phyloP scores from a whole-genome alignment of 1,140 invertebrate genomes.

The Habropoda laboriosa region DNA sequence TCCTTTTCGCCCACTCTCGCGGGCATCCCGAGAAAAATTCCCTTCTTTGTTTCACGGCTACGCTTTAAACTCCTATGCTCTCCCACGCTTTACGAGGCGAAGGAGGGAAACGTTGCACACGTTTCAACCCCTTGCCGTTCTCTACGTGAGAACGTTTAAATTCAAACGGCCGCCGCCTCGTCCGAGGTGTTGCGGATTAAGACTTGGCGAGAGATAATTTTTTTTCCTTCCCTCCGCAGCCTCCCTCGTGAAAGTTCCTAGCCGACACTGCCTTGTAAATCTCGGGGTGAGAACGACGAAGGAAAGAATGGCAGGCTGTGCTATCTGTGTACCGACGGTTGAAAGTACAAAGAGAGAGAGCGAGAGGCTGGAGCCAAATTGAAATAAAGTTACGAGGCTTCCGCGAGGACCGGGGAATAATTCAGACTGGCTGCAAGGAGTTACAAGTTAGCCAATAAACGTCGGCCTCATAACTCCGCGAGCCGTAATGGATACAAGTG shows the following conservation, averaged over 20 bases:
- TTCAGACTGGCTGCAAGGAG: conserved; percentile 66
- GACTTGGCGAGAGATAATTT: conserved; percentile 44
- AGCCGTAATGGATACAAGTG: conserved; percentile 65
- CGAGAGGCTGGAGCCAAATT: conserved; percentile 60
- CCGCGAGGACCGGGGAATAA: conserved; percentile 68
- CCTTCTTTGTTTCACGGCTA: conserved; percentile 47
- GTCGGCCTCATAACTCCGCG: conserved; percentile 70
- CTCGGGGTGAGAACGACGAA: conserved; percentile 32
- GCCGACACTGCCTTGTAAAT: conserved; percentile 50
- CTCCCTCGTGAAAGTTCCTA: conserved; percentile 40
- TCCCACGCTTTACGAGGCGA: conserved; percentile 37
- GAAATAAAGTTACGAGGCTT: conserved; percentile 72
- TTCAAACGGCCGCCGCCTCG: conserved; percentile 53
- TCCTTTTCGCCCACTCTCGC: background rate
- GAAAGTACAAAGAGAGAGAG: background rate
- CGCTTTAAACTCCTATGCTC: conserved; percentile 48
- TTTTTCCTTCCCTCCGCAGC: background rate
- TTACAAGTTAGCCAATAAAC: conserved; percentile 74
- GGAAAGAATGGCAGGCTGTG: conserved; percentile 44
- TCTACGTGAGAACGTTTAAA: conserved; percentile 55
- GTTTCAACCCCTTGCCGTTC: too few relatives aligned
- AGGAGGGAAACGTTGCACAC: too few relatives aligned
- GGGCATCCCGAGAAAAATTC: conserved; percentile 30
- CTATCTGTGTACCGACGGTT: too few relatives aligned
- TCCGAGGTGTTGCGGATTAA: conserved; percentile 55